These are phyloP conservation scores for Diploscapter pachys DNA, from an alignment of 1,140 invertebrate species.

Conservation along the genomic window DNA sequence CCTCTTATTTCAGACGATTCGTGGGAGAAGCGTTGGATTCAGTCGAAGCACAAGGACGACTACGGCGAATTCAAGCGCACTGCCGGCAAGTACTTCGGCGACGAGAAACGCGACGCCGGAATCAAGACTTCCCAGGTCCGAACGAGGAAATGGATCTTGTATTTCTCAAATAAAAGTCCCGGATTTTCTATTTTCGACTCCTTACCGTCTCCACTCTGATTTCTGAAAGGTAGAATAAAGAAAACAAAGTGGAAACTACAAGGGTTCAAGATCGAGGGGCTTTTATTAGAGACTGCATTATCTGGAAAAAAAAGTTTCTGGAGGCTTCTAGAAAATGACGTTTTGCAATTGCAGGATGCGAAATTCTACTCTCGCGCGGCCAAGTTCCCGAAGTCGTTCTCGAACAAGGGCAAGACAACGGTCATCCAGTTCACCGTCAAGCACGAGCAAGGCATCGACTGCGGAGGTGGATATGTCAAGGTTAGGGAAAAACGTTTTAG, in stretches of 20 bases:
- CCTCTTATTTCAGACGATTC: conserved; percentile 45
- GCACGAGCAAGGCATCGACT: conserved; percentile 99
- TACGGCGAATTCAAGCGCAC: conserved; percentile 87
- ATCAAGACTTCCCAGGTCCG: conserved; percentile 74
- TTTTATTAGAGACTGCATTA: no score
- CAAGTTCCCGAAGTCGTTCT: conserved; percentile 83
- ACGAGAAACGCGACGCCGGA: conserved; percentile 85
- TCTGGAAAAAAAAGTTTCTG: no score
- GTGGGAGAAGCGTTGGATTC: conserved; percentile 55
- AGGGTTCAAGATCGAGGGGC: no score
- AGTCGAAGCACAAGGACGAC: conserved; percentile 65
- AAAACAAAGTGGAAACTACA: no score
- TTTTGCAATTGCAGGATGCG: conserved; percentile 6
- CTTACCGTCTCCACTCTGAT: no score
- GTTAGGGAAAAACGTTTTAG: conserved; percentile 60
- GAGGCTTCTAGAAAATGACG: no score
- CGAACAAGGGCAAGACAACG: conserved; percentile 83
- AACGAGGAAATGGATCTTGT: not conserved
- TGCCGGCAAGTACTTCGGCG: conserved; percentile 91
- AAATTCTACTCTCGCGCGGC: conserved; percentile 74
- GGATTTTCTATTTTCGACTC: no score
- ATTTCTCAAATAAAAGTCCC: not conserved
- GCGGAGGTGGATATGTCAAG: conserved; percentile 96
- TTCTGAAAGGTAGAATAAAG: no score
- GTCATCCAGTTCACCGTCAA: conserved; percentile 94